These are phyloP conservation scores for Azorinus chamasolen DNA, from an alignment of 2,888 invertebrate genomes.

Conservation along the genomic window DNA sequence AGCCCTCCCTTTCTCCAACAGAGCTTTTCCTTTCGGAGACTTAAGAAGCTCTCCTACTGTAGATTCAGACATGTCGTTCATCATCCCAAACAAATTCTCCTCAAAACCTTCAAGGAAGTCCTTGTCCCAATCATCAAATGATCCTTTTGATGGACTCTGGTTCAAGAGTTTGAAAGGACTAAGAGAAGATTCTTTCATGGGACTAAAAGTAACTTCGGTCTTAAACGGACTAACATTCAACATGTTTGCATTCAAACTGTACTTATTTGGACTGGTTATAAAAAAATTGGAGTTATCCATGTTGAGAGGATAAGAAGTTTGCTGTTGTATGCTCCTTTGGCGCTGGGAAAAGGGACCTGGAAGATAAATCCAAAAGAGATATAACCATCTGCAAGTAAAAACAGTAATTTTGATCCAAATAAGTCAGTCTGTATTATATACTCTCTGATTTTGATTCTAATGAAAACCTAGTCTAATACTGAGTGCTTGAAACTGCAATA, in stretches of 20 bases:
- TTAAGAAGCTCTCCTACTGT: slow-evolving; percentile 68
- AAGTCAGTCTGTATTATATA: no score
- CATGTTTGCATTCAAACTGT: not conserved
- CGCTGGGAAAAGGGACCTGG: not conserved
- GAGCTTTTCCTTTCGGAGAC: slow-evolving; percentile 69
- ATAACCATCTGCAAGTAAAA: no score
- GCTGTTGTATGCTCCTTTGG: not conserved
- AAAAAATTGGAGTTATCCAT: not conserved
- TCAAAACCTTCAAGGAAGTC: slow-evolving; percentile 76
- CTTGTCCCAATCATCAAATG: slow-evolving; percentile 75
- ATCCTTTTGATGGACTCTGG: slow-evolving; percentile 58
- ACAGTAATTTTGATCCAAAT: no score
- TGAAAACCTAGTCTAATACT: no score
- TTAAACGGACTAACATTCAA: slow-evolving; percentile 20
- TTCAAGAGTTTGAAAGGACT: slow-evolving; percentile 64
- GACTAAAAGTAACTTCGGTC: slow-evolving; percentile 47
- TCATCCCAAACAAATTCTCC: slow-evolving; percentile 75
- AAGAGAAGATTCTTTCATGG: slow-evolving; percentile 53
- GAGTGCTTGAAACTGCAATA: no score
- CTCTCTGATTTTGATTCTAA: no score
- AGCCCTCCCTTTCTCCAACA: slow-evolving; percentile 51
- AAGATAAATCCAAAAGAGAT: no score
- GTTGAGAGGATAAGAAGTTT: not conserved
- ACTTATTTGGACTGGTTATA: slow-evolving; percentile 27
- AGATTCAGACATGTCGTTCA: slow-evolving; percentile 54